Base-by-base conservation (phyloP, 2,113 vertebrate species). In the Phainopepla nitens region DNA sequence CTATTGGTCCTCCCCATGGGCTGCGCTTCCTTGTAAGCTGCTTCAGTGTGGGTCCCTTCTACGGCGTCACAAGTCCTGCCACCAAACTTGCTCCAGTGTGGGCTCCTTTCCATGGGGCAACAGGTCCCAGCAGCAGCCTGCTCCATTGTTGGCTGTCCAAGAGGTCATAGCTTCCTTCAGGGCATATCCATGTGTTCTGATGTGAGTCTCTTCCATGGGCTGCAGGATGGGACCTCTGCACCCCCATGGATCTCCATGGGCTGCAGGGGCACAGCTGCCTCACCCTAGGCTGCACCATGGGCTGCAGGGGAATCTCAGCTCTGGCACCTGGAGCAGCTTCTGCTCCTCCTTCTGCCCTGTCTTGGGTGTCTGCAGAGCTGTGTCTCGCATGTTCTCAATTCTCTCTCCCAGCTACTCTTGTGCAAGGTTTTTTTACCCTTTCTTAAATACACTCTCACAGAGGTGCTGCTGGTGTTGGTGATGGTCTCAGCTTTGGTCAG, bases 301-400 rank as follows among this genome's bases (percentile, higher is more conserved):
- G 16, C 36, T 51, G 47, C 44, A 25, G 35, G 13, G 44, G 9
- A 36, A 60, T 6, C 72, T 70, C 49, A 9, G 50, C 21, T 45
- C 14, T 0, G 1, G 22, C 1, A 0, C 14, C 42, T 64, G 50
- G 5, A 41, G 20, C 33, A 35, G 4, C 21, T 64, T 29, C 24
- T 50, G 29, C 22, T 5, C 8, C 10, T 64, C 50, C 28, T 41
- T 29, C 60, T n/a, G 12, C 31, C 13, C 44, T 50, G 35, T 2
- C 11, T 16, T 42, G 17, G 16, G 4, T 17, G 16, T 42, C 24
- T 47, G 41, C 49, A 42, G 35, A 6, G 44, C 1, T 66, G 53
- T 50, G 35, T 29, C 36, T 29, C 51, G 17, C 29, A 20, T 13
- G 25, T 42, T 50, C 35, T 58, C 45, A 29, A 0, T 45, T 10